Base-by-base conservation (phyloP, 2,888 invertebrate species). In the Drosophila tripunctata region DNA sequence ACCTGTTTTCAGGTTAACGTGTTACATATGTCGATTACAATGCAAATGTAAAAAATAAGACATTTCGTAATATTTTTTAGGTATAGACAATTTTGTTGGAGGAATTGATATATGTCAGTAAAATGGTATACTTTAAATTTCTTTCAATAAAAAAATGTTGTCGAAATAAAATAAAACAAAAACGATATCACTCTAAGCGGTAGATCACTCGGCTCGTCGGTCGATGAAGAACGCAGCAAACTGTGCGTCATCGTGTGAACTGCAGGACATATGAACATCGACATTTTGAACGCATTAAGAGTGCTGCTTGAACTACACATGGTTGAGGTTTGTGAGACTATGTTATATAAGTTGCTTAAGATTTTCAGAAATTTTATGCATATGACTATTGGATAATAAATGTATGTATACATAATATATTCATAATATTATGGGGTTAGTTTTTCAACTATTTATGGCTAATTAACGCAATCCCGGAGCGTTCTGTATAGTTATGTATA, bases 251-350 rank as follows among this genome's bases (percentile, higher is more conserved):
- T 88, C 90, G 85, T 92, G 91, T 92, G 92, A 92, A 90, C 88
- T 91, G 92, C 92, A 92, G 91, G 91, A 92, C 92, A 92, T 92
- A 92, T 92, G 92, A 94, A 92, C 93, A 93, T 93, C 92, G 93
- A 93, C 58, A 92, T 92, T 93, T 93, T 91, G 93, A 93, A 93
- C 70, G 72, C 75, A 74, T 76, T 72, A 66, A 40, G 38, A 58
- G 70, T 74, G 70, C 77, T 75, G 77, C 68, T 74, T 79, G 70
- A 70, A 73, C 70, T 75, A 73, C 77, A 79, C 73, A 79, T 79
- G 77, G 77, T 79, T 79, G 79, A 73, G 79, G 73, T 71, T 71
- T 74, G 74, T 74, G 62, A 71, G 67, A 72, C 66, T 71, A 73
- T 73, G 62, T 68, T 55, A 67, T 73, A 48, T 62, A 63, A 70